Base-by-base conservation (phyloP, 1,140 invertebrate species). In the Apolygus lucorum region DNA sequence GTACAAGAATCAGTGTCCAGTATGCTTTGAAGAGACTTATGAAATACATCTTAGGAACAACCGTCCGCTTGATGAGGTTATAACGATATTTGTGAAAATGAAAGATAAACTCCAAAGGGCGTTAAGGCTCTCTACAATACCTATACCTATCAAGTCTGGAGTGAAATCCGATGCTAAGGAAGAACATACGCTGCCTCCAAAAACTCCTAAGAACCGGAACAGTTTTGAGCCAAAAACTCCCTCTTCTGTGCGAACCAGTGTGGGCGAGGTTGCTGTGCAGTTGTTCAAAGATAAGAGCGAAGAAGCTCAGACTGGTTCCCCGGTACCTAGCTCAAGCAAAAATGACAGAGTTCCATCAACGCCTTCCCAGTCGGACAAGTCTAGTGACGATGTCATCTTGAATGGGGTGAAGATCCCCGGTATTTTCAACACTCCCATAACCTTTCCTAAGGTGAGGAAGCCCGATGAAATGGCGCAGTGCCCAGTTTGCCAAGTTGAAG, bases 1-100 rank as follows among this genome's bases (percentile, higher is more conserved):
- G 68, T 83, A 81, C 54, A 83, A 82, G 75, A 79, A 78, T 0
- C 78, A 82, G 67, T 85, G 84, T 73, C 84, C 84, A 13, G 73
- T 74, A 17, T 85, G 84, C 75, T 83, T 79, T 69, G 75, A 79
- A 69, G 78, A 81, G 74, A 78, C 79, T 42, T 79, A 78, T 70
- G 83, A 84, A 67, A 79, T 79, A 71, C 79, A 83, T 71, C 75
- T 85, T 0, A 75, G 80, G 27, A 80, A 78, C 34, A 85, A 85
- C 71, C 77, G 82, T 72, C 71, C 76, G n/a, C 52, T 84, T 27
- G 82, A 84, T 74, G 77, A 73, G n/a, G 42, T 74, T 49, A 68
- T 75, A 24, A 28, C 49, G 2, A 62, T 75, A 14, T 75, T 68
- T 62, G 28, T 42, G 21, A 62, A 68, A 34, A 54, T 83, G 2